A percentile compares a stretch with the other conserved stretches of the same genome.
phyloP scores from a whole-genome alignment of 2,888 invertebrate genomes.

The Fabriciana adippe region DNA sequence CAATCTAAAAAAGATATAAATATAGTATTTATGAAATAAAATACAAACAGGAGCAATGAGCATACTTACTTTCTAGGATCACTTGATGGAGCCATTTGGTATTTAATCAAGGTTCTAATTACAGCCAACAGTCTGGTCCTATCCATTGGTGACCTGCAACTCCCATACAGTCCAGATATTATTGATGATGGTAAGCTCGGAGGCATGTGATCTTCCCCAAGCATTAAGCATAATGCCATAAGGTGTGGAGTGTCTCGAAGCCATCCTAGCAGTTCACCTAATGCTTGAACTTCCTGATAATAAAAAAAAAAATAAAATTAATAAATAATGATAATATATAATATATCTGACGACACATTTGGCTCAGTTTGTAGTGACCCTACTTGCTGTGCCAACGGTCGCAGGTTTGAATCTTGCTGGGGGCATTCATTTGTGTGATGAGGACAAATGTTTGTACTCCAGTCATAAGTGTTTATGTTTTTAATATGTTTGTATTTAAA shows the following conservation, averaged over 20 bases:
- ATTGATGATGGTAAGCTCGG: slow-evolving; percentile 62
- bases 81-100: slow-evolving; percentile 66
- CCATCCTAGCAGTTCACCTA: slow-evolving; percentile 76
- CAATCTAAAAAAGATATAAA: too few relatives aligned
- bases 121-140: slow-evolving; percentile 65
- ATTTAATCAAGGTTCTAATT: slow-evolving; percentile 68
- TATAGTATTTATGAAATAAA: background rate
- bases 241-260: slow-evolving; percentile 73
- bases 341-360: too few relatives aligned
- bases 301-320: background rate
- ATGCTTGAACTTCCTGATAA: slow-evolving; percentile 66
- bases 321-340: background rate
- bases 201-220: slow-evolving; percentile 73
- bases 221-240: slow-evolving; percentile 70
- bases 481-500: too few relatives aligned
- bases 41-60: background rate
- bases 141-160: slow-evolving; percentile 63
- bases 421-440: too few relatives aligned
- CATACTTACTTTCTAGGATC: slow-evolving; percentile 74
- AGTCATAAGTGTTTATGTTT: too few relatives aligned
- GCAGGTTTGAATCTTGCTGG: too few relatives aligned
- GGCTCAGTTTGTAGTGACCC: too few relatives aligned
- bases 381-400: too few relatives aligned
- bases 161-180: slow-evolving; percentile 72
- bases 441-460: too few relatives aligned